A percentile compares a stretch with the other conserved stretches of the same genome.
Conservation (phyloP, 2,113 vertebrate species). For the Vidua macroura region DNA sequence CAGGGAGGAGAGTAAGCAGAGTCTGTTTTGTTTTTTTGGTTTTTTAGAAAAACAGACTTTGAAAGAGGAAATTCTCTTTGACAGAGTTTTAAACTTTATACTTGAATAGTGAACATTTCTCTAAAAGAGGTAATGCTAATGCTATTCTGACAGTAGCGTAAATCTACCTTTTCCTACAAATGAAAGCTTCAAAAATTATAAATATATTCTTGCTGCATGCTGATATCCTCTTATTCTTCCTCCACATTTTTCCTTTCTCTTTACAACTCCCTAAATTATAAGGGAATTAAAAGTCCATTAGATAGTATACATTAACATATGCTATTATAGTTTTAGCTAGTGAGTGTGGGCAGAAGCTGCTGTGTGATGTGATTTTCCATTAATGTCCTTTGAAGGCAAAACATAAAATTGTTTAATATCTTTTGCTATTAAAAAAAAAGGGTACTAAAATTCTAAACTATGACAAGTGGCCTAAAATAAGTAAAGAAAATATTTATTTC, state of each 20-base stretch:
- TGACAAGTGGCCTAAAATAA: not conserved
- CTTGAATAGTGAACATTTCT: not conserved
- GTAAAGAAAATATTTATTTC: not conserved
- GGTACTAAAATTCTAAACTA: not conserved
- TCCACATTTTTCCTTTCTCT: conserved; percentile 4
- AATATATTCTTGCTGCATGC: conserved; percentile 35
- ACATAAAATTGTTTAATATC: not conserved
- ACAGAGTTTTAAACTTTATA: not conserved
- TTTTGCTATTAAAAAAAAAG: not conserved
- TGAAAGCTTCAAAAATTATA: conserved; percentile 45
- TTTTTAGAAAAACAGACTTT: not conserved
- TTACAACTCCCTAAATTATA: conserved; percentile 62
- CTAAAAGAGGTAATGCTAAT: not conserved
- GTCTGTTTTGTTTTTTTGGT: not conserved
- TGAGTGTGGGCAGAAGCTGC: conserved; percentile 3
- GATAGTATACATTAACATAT: conserved; percentile 37
- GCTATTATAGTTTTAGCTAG: conserved; percentile 13
- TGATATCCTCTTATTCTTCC: conserved; percentile 18
- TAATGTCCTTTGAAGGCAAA: conserved; percentile 33
- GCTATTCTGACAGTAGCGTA: not conserved
- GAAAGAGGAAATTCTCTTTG: not conserved
- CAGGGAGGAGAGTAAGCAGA: not conserved
- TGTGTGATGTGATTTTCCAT: conserved; percentile 23
- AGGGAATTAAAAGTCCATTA: conserved; percentile 57
- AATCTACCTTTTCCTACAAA: conserved; percentile 31